Base-by-base conservation (phyloP, 2,113 vertebrate genomes). In the Tor tambroides region DNA sequence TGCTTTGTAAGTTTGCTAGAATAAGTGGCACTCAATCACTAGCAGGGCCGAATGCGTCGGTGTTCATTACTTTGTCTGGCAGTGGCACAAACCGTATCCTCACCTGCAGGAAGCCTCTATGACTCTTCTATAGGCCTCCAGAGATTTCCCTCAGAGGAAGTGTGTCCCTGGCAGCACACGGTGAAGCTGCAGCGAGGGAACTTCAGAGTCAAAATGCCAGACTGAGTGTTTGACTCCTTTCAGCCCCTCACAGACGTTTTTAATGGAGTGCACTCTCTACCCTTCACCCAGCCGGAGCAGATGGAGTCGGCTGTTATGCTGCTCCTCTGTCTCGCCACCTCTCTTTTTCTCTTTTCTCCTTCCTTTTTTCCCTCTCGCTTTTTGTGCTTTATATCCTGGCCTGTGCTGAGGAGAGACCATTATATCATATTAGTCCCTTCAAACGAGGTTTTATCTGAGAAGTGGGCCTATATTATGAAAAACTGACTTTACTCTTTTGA, bases 181-280 rank as follows among this genome's bases (percentile, higher is more conserved):
- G 87, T 88, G 88, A 63, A 90, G 91, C 30, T 51, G 89, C 87
- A 90, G 87, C 90, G 90, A 86, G 87, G 89, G 90, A 89, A 89
- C 86, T 89, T 91, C 89, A 79, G 85, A 92, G 90, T 91, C 87
- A 92, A 94, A 93, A 92, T 89, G 91, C 92, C 90, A 85, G 74
- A 88, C 89, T 89, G 92, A 92, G 91, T 93, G 92, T 93, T 93
- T 94, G 91, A 95, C 94, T 94, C 90, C 67, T 88, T 87, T 92
- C 89, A 92, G 88, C 89, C 92, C 90, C 89, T 91, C 81, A 85
- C 78, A 90, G 90, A 91, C 88, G 79, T 86, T 90, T 89, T 91
- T 91, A 93, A 92, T 91, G 90, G 83, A 92, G 90, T 87, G 89
- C 76, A 82, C 90, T 10, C 80, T 90, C 88, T 89, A 89, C 89